Conservation (phyloP, 2,888 invertebrate genomes). For the Eupeodes luniger region DNA sequence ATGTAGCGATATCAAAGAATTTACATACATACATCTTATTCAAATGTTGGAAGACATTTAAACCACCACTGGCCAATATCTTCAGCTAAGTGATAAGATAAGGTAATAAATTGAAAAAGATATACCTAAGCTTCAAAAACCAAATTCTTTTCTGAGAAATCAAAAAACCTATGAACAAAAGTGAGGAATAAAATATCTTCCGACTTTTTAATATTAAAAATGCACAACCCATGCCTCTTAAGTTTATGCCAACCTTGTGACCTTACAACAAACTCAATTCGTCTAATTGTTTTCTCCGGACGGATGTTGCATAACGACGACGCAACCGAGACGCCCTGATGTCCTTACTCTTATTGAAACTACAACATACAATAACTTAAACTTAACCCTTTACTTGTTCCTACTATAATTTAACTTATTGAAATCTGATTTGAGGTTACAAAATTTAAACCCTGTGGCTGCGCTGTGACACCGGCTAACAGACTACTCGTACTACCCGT, state of each 20-base stretch:
- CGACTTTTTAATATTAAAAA: constrained; percentile 2
- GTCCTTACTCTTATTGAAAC: constrained; percentile 10
- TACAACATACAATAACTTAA: not conserved
- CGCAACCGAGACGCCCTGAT: not conserved
- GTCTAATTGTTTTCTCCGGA: constrained; percentile 69
- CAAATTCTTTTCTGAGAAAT: too few relatives aligned
- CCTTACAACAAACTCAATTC: constrained; percentile 51
- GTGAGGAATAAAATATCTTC: too few relatives aligned
- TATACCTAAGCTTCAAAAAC: too few relatives aligned
- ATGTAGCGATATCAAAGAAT: too few relatives aligned
- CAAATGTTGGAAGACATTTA: too few relatives aligned
- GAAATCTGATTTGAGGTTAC: constrained; percentile 73
- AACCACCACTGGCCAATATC: too few relatives aligned
- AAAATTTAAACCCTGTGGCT: constrained; percentile 54
- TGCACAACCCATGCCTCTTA: not conserved
- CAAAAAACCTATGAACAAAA: too few relatives aligned
- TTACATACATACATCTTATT: too few relatives aligned
- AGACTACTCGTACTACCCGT: not conserved
- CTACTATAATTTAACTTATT: constrained; percentile 46
- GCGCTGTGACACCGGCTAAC: constrained; percentile 30
- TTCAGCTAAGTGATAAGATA: too few relatives aligned
- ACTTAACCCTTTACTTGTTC: constrained; percentile 1
- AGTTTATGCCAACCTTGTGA: constrained; percentile 25
- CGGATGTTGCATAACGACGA: not conserved
- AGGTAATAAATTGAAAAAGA: too few relatives aligned